Evolutionary conservation across 2,888 invertebrate genomes (phyloP).

Genomic region (Drosophila anomalata): DNA sequence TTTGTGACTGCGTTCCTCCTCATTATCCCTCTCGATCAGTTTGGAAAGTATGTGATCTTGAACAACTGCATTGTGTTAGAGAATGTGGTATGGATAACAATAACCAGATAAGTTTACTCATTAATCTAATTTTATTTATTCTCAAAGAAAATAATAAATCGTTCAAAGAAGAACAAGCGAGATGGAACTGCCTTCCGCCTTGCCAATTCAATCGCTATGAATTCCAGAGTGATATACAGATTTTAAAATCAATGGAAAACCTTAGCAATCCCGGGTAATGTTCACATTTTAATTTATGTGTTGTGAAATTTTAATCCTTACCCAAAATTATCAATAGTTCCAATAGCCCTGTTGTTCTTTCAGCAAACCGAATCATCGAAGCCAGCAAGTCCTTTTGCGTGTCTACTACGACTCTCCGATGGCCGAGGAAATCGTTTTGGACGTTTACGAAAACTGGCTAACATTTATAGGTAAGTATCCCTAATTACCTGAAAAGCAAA

Average conservation of each 20-base stretch:
- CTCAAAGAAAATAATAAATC: conserved; percentile 46
- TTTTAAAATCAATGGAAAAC: not conserved
- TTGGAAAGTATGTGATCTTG: conserved; percentile 68
- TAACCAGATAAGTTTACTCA: not conserved
- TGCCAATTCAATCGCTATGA: conserved; percentile 86
- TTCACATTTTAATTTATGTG: no score
- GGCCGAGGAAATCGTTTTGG: conserved; percentile 86
- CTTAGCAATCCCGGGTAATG: conserved; percentile 10
- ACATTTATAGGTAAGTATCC: conserved; percentile 86
- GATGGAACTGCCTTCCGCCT: conserved; percentile 84
- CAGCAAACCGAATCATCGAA: conserved; percentile 44
- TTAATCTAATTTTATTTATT: not conserved
- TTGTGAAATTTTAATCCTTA: no score
- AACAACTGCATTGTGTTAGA: conserved; percentile 64
- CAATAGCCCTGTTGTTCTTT: not conserved
- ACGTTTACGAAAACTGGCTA: conserved; percentile 88
- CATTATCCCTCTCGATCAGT: conserved; percentile 83
- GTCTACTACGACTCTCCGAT: conserved; percentile 88
- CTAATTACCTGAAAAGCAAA: conserved; percentile 26
- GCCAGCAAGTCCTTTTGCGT: conserved; percentile 85
- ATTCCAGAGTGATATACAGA: conserved; percentile 48
- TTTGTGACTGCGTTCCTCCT: conserved; percentile 87
- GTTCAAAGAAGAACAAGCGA: conserved; percentile 26
- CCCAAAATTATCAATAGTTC: no score
- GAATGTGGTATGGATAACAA: conserved; percentile 51